Evolutionary conservation across 2,888 invertebrate species (phyloP).

Genomic region (Dorcus hopei): DNA sequence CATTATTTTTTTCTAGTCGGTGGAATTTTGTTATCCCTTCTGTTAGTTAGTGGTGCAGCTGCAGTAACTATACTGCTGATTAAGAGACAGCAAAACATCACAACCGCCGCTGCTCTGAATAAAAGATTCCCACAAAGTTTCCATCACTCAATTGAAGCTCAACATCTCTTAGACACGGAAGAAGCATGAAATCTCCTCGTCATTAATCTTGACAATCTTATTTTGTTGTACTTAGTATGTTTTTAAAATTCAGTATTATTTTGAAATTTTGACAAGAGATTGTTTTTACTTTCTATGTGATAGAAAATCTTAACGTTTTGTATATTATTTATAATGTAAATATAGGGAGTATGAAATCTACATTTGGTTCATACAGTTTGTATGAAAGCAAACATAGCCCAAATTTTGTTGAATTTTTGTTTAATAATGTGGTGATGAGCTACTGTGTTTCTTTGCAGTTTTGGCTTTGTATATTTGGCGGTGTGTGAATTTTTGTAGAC

Average conservation of each 20-base stretch:
- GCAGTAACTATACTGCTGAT: constrained; percentile 42
- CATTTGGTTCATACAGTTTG: no score
- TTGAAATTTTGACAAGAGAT: no score
- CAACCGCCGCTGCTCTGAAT: constrained; percentile 45
- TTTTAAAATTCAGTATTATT: no score
- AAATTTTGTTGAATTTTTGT: no score
- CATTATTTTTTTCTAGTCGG: constrained; percentile 36
- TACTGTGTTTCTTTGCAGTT: constrained; percentile 6
- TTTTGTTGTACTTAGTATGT: no score
- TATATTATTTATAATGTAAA: no score
- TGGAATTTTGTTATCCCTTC: constrained; percentile 39
- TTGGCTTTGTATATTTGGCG: constrained; percentile 7
- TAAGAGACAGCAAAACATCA: constrained; percentile 45
- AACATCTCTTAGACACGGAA: constrained; percentile 46
- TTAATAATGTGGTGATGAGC: no score
- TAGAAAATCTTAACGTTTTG: no score
- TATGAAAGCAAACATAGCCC: no score
- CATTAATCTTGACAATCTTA: constrained; percentile 2
- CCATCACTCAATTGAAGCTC: constrained; percentile 43
- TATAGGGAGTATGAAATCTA: no score
- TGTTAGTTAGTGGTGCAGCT: constrained; percentile 43
- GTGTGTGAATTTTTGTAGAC: constrained; percentile 4
- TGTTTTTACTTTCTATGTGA: no score
- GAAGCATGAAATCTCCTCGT: constrained; percentile 34
- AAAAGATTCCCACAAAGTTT: constrained; percentile 47